phyloP scores from a whole-genome alignment of 2,113 vertebrate species.

The Globicephala melas region DNA sequence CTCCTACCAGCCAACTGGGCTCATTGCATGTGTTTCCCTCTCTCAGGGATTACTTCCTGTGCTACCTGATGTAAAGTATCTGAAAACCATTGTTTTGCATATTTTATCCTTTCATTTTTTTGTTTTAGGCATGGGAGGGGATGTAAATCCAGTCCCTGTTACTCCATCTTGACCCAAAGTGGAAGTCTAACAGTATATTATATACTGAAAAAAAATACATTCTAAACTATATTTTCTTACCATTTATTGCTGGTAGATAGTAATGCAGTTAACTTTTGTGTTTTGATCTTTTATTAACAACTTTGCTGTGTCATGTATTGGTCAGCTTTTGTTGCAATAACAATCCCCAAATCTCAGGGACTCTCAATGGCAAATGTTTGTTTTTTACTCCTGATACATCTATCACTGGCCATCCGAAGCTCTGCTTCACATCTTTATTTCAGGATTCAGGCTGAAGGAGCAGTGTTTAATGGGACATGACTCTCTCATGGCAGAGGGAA shows the following conservation, averaged over 20 bases:
- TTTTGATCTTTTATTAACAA: neutral
- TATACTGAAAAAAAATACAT: neutral
- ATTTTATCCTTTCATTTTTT: neutral
- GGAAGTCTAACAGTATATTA: neutral
- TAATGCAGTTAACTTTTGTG: neutral
- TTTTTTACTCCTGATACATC: neutral
- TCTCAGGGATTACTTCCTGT: neutral
- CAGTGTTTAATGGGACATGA: neutral
- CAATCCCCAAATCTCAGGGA: neutral
- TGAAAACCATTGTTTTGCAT: neutral
- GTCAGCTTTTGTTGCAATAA: neutral
- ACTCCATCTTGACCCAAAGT: neutral
- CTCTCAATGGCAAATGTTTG: neutral
- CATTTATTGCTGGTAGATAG: neutral
- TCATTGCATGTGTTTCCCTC: neutral
- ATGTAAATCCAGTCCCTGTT: neutral
- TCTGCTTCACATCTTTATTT: neutral
- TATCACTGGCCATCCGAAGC: neutral
- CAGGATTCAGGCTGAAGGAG: neutral
- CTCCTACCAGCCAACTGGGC: neutral
- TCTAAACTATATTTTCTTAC: constrained; percentile 9
- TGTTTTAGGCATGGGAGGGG: neutral
- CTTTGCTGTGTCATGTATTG: neutral
- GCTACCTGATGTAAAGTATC: neutral
- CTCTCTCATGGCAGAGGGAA: neutral